phyloP scores from a whole-genome alignment of 2,888 invertebrate species.

The Sthenelais limicola region DNA sequence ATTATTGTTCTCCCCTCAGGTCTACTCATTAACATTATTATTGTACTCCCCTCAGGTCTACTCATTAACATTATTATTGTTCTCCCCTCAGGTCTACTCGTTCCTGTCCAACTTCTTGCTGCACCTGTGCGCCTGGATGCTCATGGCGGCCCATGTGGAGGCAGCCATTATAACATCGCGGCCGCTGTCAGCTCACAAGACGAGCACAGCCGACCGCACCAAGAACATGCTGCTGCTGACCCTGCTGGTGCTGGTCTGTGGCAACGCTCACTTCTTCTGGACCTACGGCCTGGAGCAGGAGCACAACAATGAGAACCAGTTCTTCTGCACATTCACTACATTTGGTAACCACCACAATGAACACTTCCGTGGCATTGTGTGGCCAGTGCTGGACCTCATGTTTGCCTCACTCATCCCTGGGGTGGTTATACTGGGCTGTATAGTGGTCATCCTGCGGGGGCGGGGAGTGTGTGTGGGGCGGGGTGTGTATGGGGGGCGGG shows the following conservation, averaged over 20 bases:
- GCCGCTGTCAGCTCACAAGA: constrained; percentile 58
- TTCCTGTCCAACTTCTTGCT: constrained; percentile 62
- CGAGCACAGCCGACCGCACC: constrained; percentile 65
- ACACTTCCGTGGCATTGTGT: constrained; percentile 59
- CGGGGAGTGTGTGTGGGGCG: not conserved
- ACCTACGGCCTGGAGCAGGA: constrained; percentile 60
- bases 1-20: no score
- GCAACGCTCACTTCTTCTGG: constrained; percentile 71
- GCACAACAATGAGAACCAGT: not conserved
- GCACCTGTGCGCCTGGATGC: constrained; percentile 65
- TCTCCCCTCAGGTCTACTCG: no score
- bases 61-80: no score
- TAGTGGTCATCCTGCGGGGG: constrained; percentile 51
- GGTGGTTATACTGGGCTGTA: constrained; percentile 53
- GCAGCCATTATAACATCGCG: constrained; percentile 58
- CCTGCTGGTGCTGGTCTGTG: constrained; percentile 63
- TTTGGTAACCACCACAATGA: constrained; percentile 45
- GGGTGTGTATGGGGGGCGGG: no score
- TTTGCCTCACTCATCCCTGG: constrained; percentile 61
- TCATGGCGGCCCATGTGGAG: constrained; percentile 64
- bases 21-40: no score
- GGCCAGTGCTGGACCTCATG: constrained; percentile 63
- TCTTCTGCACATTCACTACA: constrained; percentile 47
- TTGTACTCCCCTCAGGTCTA: no score
- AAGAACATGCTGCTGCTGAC: constrained; percentile 63